Evolutionary conservation across 2,888 invertebrate genomes (phyloP).

Genomic region (Entomobrya proxima): DNA sequence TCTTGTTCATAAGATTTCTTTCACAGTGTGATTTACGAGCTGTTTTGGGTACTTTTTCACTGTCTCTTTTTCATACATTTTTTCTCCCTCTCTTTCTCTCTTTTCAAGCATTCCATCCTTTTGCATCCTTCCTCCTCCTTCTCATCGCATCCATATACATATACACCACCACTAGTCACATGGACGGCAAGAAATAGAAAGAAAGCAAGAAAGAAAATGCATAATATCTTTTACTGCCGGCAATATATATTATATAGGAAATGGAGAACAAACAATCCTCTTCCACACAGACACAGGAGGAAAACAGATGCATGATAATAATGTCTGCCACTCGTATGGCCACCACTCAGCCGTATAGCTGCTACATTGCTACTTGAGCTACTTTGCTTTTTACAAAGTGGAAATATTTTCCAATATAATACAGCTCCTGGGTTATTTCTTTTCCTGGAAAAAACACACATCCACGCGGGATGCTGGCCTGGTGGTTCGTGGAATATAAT

Average conservation of each 20-base stretch:
- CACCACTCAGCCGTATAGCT: neutral
- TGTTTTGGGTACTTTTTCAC: slow-evolving; percentile 76
- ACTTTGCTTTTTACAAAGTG: slow-evolving; percentile 39
- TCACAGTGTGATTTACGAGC: slow-evolving; percentile 76
- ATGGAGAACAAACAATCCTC: slow-evolving; percentile 56
- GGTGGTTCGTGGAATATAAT: slow-evolving; percentile 38
- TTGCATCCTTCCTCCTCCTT: neutral
- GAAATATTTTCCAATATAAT: slow-evolving; percentile 59
- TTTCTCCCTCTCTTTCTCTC: slow-evolving; percentile 43
- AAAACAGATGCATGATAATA: slow-evolving; percentile 53
- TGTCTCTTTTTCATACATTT: slow-evolving; percentile 72
- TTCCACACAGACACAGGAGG: slow-evolving; percentile 13
- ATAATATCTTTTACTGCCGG: slow-evolving; percentile 12
- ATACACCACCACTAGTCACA: too few species aligned
- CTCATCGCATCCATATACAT: neutral
- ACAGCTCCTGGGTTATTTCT: slow-evolving; percentile 52
- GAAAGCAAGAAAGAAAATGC: slow-evolving; percentile 31
- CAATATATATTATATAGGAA: slow-evolving; percentile 20
- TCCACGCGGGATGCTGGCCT: slow-evolving; percentile 43
- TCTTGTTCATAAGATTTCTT: slow-evolving; percentile 76
- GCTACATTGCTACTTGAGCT: neutral
- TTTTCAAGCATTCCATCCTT: slow-evolving; percentile 8
- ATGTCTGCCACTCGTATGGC: neutral
- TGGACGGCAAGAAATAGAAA: slow-evolving; percentile 15
- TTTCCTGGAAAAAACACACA: slow-evolving; percentile 45